These are phyloP conservation scores for Sebastolobus alascanus DNA, from an alignment of 2,797 vertebrate genomes.

Conservation along the genomic window DNA sequence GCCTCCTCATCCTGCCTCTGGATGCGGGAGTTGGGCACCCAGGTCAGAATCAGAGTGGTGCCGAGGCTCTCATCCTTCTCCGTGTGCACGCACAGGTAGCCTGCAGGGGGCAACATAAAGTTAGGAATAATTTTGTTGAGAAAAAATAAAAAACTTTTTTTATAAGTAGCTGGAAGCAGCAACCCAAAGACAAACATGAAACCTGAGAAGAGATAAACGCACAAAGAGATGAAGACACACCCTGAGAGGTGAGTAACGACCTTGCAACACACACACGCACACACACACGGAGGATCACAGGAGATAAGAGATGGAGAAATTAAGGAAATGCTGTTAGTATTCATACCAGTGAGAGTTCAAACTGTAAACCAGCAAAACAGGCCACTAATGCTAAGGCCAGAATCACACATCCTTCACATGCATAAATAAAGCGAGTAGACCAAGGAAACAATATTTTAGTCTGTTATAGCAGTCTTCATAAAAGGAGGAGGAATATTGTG, in stretches of 20 bases:
- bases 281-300: background rate
- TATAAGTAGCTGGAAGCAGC: background rate
- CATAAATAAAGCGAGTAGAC: background rate
- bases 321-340: background rate
- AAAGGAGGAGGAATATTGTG: background rate
- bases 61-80: constrained; percentile 97
- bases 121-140: background rate
- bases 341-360: background rate
- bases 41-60: constrained; percentile 94
- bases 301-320: constrained; percentile 2
- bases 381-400: too few species aligned
- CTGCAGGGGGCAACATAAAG: constrained; percentile 76
- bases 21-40: constrained; percentile 98
- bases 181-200: constrained; percentile 21
- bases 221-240: constrained; percentile 21
- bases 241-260: constrained; percentile 15
- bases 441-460: background rate
- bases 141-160: background rate
- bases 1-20: constrained; percentile 97
- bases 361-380: background rate
- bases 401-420: background rate
- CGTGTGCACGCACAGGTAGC: constrained; percentile 95
- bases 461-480: background rate
- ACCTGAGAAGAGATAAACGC: constrained; percentile 24
- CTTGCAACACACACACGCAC: background rate